Evolutionary conservation across 2,888 invertebrate genomes (phyloP), one percentile per base, ranked within the genome.

Genomic region (Lithosia quadra): DNA sequence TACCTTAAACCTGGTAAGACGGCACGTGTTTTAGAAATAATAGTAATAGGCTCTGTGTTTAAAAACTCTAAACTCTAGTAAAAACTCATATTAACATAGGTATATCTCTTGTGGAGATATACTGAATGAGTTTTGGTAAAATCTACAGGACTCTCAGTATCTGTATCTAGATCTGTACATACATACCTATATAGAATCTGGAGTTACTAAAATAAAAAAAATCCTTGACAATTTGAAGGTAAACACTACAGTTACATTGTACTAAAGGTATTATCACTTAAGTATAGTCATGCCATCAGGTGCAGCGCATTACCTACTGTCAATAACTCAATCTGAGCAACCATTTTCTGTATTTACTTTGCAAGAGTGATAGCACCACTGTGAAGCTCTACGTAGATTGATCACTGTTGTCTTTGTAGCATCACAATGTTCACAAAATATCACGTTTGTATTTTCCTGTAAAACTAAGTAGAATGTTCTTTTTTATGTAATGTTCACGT

Each of bases 321-420:
- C n/a, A 66, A 33, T 67, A 61, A 61, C 56, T 61, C 61, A 39
- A 61, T 67, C 61, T 61, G 28, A 39, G 28, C 21, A 9, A 56
- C 66, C 56, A 61, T 61, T 62, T 67, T 55, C 67, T 62, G 39
- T 56, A 61, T 61, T 67, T 62, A 56, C 61, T 28, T 39, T 28
- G 21, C 11, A 24, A 67, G 67, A 67, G 56, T 67, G 61, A 67
- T 62, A 56, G 39, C 60, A 8, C 61, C n/a, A 28, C 61, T 39
- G 22, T 67, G 43, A 61, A 67, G 55, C 61, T 55, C 24, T 56
- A 62, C 61, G 56, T 61, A 43, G 43, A 67, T 67, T 67, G 67
- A 67, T 61, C 24, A 56, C 61, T 33, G 55, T 56, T 67, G 61
- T 56, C 4, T 43, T 39, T 21, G 33, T 49, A 56, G 36, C 55